Evolutionary conservation across 2,888 invertebrate species (phyloP), one percentile per base, ranked within the genome.

Genomic region (Doris montereyensis): DNA sequence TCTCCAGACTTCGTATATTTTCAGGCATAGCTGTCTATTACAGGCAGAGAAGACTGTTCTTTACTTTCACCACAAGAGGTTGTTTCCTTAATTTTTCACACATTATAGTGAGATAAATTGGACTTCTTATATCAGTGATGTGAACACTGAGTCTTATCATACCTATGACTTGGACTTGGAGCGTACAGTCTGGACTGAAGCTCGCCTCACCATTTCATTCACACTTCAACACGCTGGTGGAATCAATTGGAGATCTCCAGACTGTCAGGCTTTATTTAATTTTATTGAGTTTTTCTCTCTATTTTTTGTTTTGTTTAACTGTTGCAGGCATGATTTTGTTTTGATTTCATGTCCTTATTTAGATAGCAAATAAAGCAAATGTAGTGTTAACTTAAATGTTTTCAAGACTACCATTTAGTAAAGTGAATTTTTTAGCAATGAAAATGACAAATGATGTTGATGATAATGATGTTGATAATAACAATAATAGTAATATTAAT

Each of bases 21-120:
- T 74, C 81, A 65, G 86, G 86, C 4, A 58, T 85, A 24, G 58
- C 84, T 17, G 72, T 86, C 52, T 85, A 81, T 73, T 83, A 83
- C 77, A 77, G 73, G 28, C 57, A 77, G 34, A 76, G 82, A 24
- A 76, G 81, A 26, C 73, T 86, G 67, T 85, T 81, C 30, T 73
- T 84, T 17, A 82, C 80, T 0, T 60, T 86, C n/a, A 79, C 83
- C 60, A 85, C 85, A 0, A 62, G 30, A 8, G n/a, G n/a, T n/a
- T n/a, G n/a, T n/a, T n/a, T n/a, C n/a, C n/a, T n/a, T n/a, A n/a
- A n/a, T n/a, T n/a, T n/a, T n/a, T n/a, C n/a, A n/a, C n/a, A n/a
- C n/a, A n/a, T n/a, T n/a, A n/a, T n/a, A n/a, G n/a, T n/a, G n/a
- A n/a, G n/a, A n/a, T 72, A 13, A 77, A 80, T 68, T 86, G 85